These are phyloP conservation scores for Halcyon smyrnensis DNA, from an alignment of 2,797 vertebrate species.

Conservation along the genomic window DNA sequence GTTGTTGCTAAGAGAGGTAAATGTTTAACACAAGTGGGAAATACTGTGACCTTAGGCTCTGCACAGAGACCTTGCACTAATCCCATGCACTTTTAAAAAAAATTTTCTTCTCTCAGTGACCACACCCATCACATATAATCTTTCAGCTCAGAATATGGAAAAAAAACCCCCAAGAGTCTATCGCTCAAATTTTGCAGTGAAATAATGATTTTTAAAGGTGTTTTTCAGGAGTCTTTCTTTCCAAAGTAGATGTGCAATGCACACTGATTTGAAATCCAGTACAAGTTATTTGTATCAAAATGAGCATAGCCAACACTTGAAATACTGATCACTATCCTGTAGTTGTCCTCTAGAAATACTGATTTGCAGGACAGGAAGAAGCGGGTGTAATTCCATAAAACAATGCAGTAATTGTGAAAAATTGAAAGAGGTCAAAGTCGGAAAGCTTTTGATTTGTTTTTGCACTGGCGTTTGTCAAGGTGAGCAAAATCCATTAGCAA, in stretches of 20 bases:
- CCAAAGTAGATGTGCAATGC: background rate
- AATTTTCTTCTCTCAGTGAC: background rate
- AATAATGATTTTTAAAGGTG: background rate
- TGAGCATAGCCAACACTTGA: background rate
- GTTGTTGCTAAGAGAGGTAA: background rate
- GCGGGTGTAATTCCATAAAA: conserved; percentile 1
- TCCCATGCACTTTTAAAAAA: background rate
- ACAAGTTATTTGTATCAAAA: background rate
- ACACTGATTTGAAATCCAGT: background rate
- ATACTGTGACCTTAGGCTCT: background rate
- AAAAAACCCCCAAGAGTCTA: rapidly evolving
- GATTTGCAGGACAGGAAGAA: background rate
- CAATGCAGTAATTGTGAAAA: background rate
- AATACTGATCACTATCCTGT: background rate
- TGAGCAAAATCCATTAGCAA: conserved; percentile 51
- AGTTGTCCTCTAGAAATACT: background rate
- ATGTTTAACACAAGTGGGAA: background rate
- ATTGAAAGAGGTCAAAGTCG: background rate
- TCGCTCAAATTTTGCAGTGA: background rate
- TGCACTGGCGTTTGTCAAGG: conserved; percentile 25
- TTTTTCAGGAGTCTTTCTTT: background rate
- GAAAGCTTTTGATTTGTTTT: conserved; percentile 44
- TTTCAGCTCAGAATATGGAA: background rate
- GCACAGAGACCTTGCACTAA: background rate
- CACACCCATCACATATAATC: background rate